These are phyloP conservation scores for Myathropa florea DNA, from an alignment of 2,888 invertebrate species.

Conservation along the genomic window DNA sequence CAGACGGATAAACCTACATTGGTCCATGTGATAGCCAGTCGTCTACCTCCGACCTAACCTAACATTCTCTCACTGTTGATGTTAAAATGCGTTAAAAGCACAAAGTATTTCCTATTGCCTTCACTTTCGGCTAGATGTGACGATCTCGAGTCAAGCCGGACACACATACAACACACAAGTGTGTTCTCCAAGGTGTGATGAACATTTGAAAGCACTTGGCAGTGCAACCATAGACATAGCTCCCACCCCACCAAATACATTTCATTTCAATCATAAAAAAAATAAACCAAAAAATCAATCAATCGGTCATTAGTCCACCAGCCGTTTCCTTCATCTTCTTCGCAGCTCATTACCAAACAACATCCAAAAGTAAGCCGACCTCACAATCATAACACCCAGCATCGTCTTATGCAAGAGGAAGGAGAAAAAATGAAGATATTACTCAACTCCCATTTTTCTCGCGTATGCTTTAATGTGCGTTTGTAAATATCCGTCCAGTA, in stretches of 20 bases:
- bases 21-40: no score
- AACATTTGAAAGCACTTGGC: background rate
- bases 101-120: background rate
- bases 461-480: background rate
- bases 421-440: background rate
- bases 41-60: no score
- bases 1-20: no score
- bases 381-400: background rate
- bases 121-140: no score
- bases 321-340: background rate
- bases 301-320: background rate
- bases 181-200: background rate
- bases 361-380: background rate
- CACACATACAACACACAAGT: background rate
- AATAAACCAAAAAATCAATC: background rate
- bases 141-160: background rate
- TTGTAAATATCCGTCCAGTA: background rate
- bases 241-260: background rate
- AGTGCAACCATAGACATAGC: background rate
- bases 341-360: background rate
- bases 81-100: background rate
- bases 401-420: background rate
- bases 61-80: no score
- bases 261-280: no score
- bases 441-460: background rate